Base-by-base conservation (phyloP, 2,797 vertebrate genomes). In the Erethizon dorsatum region DNA sequence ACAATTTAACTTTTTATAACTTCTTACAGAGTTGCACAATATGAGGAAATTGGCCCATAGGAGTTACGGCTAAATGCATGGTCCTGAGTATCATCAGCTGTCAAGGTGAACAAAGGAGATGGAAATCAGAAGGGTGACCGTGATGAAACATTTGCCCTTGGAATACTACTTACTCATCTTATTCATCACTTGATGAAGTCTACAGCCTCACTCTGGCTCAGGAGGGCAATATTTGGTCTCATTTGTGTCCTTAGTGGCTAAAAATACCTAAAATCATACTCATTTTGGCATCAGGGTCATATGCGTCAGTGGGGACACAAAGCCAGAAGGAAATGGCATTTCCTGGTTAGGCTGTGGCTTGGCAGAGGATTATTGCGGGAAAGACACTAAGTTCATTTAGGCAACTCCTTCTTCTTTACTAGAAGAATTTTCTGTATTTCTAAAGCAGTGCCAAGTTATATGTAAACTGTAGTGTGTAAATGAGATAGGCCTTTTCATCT, bases 281-380 rank as follows among this genome's bases (percentile, higher is more conserved):
- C 22, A 5, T 2, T 92, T 89, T 91, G 88, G 37, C 80, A 73
- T 59, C 18, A 73, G 24, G 31, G 57, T 52, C 61, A 26, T 41
- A 22, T 80, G 52, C 85, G 18, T 63, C 73, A 54, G 59, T 85
- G 75, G 88, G 57, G n/a, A 78, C 14, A 20, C 2, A 14, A 33
- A 90, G n/a, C 92, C 61, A 88, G 94, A 92, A 88, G 82, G 83
- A 92, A 90, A n/a, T 83, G 56, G 41, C 14, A 41, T 95, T 95
- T 97, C 83, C 57, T 89, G 22, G 59, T 71, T n/a, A 56, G 67
- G 37, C 57, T 92, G 78, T 8, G 83, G 85, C 59, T 94, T 95
- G 71, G 71, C 80, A 71, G 47, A 80, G 79, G 56, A 24, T 57
- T 80, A 12, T 57, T 84, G 15, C 94, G 57, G 85, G 54, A 85